phyloP scores from a whole-genome alignment of 2,113 vertebrate genomes.

The Salvelinus sp. region DNA sequence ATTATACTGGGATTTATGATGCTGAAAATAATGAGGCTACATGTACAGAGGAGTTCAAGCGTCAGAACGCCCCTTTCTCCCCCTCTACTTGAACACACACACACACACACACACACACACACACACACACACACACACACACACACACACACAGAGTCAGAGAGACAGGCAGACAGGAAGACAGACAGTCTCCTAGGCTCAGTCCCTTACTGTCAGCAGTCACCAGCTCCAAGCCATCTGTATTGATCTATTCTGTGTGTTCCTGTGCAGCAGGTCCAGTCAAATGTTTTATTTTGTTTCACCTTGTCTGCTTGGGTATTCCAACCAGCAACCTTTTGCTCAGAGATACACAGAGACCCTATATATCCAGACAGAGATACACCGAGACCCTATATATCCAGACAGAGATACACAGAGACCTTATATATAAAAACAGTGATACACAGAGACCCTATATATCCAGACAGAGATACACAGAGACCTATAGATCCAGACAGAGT shows the following conservation, averaged over 20 bases:
- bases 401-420: too few relatives aligned
- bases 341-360: too few relatives aligned
- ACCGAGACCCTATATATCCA: slow-evolving; percentile 17
- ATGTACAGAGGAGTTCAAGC: neutral
- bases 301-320: too few relatives aligned
- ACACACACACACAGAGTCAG: too few relatives aligned
- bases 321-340: too few relatives aligned
- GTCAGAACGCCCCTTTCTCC: neutral
- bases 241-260: too few relatives aligned
- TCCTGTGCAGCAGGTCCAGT: too few relatives aligned
- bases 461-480: slow-evolving; percentile 31
- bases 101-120: neutral
- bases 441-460: too few relatives aligned
- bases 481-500: slow-evolving; percentile 21
- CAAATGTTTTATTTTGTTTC: too few relatives aligned
- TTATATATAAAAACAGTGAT: too few relatives aligned
- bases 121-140: neutral
- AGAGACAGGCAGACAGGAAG: too few relatives aligned
- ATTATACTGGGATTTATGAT: slow-evolving; percentile 43
- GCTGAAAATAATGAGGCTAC: slow-evolving; percentile 42
- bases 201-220: neutral
- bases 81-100: neutral
- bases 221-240: neutral
- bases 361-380: slow-evolving; percentile 2
- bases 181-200: neutral